phyloP scores from a whole-genome alignment of 2,797 vertebrate species.

The Lagorchestes hirsutus region DNA sequence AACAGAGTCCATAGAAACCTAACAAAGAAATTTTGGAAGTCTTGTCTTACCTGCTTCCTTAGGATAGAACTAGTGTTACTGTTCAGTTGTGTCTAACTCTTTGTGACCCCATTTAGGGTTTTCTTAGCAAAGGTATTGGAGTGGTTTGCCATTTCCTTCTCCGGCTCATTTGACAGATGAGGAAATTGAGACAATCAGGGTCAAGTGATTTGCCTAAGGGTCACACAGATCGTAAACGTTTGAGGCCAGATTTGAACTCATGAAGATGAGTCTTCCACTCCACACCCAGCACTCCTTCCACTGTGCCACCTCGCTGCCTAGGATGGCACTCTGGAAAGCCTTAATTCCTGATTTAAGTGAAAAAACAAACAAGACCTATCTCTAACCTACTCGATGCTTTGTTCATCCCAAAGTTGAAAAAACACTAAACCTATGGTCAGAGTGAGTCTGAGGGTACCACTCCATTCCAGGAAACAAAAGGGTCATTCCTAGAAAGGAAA shows the following conservation, averaged over 20 bases:
- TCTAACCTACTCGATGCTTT: neutral
- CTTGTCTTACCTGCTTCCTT: neutral
- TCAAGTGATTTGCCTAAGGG: neutral
- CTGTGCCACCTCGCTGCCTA: neutral
- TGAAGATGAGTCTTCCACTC: neutral
- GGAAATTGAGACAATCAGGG: neutral
- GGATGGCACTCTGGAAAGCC: neutral
- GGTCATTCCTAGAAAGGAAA: slow-evolving; percentile 6
- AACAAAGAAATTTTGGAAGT: slow-evolving; percentile 6
- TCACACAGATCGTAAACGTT: neutral
- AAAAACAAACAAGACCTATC: neutral
- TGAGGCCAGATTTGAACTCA: neutral
- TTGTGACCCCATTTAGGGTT: neutral
- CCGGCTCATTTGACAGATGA: neutral
- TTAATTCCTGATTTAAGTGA: neutral
- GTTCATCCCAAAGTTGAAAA: neutral
- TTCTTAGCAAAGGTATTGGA: neutral
- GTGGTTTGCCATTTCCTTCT: neutral
- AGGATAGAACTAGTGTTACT: neutral
- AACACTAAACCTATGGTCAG: neutral
- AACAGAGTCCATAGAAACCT: neutral
- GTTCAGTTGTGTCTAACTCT: neutral
- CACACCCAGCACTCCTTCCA: neutral
- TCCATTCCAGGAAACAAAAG: neutral
- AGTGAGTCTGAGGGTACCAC: neutral